Percentiles rank a stretch among this genome's conserved stretches.
Conservation (phyloP, 2,888 invertebrate genomes). For the Agrotis clavis region DNA sequence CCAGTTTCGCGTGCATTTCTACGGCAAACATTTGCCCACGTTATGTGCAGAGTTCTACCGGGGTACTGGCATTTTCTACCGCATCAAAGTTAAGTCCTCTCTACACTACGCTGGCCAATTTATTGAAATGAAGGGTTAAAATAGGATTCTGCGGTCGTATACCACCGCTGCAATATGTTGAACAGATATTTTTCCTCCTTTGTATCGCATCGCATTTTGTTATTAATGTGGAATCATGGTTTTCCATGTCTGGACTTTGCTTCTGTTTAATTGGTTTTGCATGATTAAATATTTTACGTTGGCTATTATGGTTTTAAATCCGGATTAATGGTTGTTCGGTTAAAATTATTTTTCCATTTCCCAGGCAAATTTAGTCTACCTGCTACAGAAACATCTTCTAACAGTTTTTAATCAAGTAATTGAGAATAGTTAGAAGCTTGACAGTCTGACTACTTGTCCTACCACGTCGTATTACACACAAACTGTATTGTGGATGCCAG, state of each 20-base stretch:
- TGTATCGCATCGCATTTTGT: conserved; percentile 44
- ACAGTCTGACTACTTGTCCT: too few species aligned
- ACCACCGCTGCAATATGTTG: conserved; percentile 56
- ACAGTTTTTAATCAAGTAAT: too few species aligned
- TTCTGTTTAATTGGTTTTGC: conserved; percentile 40
- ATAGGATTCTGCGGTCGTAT: conserved; percentile 74
- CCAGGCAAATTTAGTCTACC: too few species aligned
- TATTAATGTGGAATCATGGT: conserved; percentile 40
- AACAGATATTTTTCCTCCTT: conserved; percentile 61
- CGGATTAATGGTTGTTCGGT: background rate
- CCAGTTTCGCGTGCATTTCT: conserved; percentile 51
- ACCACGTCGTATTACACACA: too few species aligned
- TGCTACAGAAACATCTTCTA: too few species aligned
- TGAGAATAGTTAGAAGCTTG: too few species aligned
- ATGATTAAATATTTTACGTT: conserved; percentile 24
- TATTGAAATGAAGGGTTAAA: conserved; percentile 78
- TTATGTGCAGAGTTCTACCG: conserved; percentile 47
- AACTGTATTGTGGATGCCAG: too few species aligned
- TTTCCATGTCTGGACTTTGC: conserved; percentile 34
- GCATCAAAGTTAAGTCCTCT: conserved; percentile 67
- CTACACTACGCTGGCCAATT: conserved; percentile 67
- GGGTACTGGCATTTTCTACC: conserved; percentile 45
- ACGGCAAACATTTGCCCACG: conserved; percentile 59
- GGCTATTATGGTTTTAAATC: background rate
- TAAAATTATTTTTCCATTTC: too few species aligned